A percentile compares a stretch with the other conserved stretches of the same genome.
Evolutionary conservation across 2,888 invertebrate species (phyloP).

Genomic region (Lasioglossum leucozonium): DNA sequence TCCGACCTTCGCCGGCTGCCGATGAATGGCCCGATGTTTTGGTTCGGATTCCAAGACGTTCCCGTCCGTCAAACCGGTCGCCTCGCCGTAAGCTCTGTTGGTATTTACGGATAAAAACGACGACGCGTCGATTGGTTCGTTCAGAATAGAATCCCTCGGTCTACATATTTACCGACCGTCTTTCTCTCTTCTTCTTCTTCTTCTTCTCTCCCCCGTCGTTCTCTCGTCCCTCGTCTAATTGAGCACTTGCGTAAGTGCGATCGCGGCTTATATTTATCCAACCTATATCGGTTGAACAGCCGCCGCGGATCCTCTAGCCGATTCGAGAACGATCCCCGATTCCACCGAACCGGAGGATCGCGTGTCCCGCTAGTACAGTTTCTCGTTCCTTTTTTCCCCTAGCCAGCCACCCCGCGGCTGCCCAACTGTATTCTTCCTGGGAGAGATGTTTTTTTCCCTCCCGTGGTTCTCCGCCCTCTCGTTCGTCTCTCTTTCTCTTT

Average conservation of each 20-base stretch:
- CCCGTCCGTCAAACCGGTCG: conserved; percentile 63
- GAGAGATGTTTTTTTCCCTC: conserved; percentile 69
- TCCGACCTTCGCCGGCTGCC: conserved; percentile 66
- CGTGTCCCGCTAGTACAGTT: conserved; percentile 5
- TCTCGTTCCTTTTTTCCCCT: conserved; percentile 36
- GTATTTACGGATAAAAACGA: conserved; percentile 64
- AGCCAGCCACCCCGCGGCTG: conserved; percentile 49
- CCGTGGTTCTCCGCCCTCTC: neutral
- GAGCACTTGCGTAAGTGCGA: conserved; percentile 61
- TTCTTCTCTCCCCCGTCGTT: conserved; percentile 12
- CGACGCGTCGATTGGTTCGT: conserved; percentile 56
- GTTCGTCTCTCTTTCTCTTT: conserved; percentile 20
- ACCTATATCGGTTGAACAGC: conserved; percentile 29
- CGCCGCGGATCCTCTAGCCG: neutral
- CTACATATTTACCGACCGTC: conserved; percentile 44
- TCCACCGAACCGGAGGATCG: neutral
- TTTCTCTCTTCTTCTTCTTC: conserved; percentile 15
- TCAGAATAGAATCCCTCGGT: conserved; percentile 49
- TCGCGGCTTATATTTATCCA: conserved; percentile 59
- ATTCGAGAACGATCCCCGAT: neutral
- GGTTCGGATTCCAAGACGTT: conserved; percentile 72
- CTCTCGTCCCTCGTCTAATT: conserved; percentile 49
- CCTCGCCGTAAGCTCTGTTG: conserved; percentile 45
- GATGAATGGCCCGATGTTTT: conserved; percentile 76
- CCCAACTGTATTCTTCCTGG: conserved; percentile 75